These are phyloP conservation scores for Heptranchias perlo DNA, from an alignment of 2,113 vertebrate species.

Conservation along the genomic window DNA sequence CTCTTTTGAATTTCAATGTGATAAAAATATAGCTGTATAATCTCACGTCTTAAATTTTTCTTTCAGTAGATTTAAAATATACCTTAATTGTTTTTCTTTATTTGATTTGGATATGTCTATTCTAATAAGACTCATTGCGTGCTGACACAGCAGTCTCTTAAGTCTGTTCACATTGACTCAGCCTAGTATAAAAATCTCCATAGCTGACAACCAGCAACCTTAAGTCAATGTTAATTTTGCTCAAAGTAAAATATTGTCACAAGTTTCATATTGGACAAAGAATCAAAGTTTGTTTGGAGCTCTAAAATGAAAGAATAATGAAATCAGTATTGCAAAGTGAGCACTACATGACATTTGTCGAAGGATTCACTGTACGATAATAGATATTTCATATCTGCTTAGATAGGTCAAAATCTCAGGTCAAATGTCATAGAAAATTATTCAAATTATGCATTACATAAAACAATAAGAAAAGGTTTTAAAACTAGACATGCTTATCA, in stretches of 20 bases:
- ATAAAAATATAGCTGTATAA: neutral
- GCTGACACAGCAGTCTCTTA: too few relatives aligned
- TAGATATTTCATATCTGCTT: conserved; percentile 46
- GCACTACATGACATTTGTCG: conserved; percentile 45
- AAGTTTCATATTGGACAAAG: neutral
- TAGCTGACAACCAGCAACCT: neutral
- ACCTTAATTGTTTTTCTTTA: neutral
- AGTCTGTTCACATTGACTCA: neutral
- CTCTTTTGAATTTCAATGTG: neutral
- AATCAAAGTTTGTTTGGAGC: neutral
- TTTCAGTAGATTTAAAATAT: neutral
- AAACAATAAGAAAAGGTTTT: conserved; percentile 64
- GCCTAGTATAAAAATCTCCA: neutral
- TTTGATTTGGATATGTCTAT: neutral
- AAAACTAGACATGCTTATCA: conserved; percentile 67
- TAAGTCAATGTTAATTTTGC: neutral
- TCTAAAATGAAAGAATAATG: neutral
- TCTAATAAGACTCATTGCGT: neutral
- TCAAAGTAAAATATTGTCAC: neutral
- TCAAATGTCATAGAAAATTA: conserved; percentile 62
- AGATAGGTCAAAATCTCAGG: conserved; percentile 50
- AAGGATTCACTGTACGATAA: conserved; percentile 47
- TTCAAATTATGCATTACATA: conserved; percentile 71
- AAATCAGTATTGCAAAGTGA: neutral
- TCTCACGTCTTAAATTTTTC: neutral